Conservation (phyloP, 2,797 vertebrate species). For the Triplophysa yarkandensis region DNA sequence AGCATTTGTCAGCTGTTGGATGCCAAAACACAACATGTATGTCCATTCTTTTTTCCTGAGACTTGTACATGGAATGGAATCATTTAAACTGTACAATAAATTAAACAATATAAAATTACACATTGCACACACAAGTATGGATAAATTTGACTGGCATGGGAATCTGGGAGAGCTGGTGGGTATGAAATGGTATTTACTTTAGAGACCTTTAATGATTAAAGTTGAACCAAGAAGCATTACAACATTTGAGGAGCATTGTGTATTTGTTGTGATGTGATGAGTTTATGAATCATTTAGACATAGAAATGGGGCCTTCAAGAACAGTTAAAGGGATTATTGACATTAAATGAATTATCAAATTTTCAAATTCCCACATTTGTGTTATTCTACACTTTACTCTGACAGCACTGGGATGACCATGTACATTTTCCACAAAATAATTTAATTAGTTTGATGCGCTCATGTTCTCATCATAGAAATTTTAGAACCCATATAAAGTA, state of each 20-base stretch:
- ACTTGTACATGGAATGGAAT: slow-evolving; percentile 88
- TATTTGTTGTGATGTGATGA: background rate
- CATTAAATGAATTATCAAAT: too few relatives aligned
- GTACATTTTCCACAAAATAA: background rate
- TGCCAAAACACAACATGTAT: slow-evolving; percentile 58
- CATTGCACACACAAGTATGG: slow-evolving; percentile 63
- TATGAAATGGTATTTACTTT: slow-evolving; percentile 27
- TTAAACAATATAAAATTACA: slow-evolving; percentile 72
- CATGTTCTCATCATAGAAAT: background rate
- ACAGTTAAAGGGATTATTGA: background rate
- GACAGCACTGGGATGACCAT: background rate
- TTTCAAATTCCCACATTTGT: background rate
- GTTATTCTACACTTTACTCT: background rate
- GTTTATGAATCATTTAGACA: background rate
- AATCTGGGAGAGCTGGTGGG: slow-evolving; percentile 18
- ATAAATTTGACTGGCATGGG: slow-evolving; percentile 57
- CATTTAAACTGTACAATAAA: slow-evolving; percentile 80
- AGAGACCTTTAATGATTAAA: background rate
- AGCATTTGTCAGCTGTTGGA: slow-evolving; percentile 61
- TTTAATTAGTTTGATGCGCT: background rate
- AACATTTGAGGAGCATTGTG: background rate
- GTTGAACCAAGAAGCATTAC: background rate
- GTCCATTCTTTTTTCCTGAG: slow-evolving; percentile 86
- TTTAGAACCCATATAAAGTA: background rate
- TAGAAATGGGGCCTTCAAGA: background rate